phyloP scores from a whole-genome alignment of 2,797 vertebrate genomes.

The Lepilemur ruficaudatus region DNA sequence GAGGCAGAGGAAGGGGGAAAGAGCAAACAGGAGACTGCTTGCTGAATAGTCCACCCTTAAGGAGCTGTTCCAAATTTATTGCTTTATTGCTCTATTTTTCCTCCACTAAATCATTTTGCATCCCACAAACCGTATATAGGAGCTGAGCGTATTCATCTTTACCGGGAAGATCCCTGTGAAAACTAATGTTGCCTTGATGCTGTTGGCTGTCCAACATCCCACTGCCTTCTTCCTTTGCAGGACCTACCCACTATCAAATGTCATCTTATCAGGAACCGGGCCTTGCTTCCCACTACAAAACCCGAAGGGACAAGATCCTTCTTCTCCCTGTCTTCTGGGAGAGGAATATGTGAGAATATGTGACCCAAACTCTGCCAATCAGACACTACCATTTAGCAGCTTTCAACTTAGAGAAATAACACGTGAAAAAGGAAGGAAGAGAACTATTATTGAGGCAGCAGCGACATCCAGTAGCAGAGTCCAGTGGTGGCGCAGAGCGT shows the following conservation, averaged over 20 bases:
- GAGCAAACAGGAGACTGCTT: not conserved
- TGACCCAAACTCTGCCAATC: not conserved
- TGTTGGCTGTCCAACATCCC: not conserved
- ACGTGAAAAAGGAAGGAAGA: not conserved
- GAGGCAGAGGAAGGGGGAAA: not conserved
- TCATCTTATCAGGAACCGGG: not conserved
- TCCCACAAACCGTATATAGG: not conserved
- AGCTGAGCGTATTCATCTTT: not conserved
- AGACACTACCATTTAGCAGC: not conserved
- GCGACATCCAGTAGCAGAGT: not conserved
- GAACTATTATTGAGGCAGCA: not conserved
- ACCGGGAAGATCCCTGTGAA: not conserved
- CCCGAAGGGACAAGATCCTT: not conserved
- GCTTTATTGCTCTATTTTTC: not conserved
- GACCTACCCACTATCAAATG: rapidly evolving
- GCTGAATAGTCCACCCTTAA: not conserved
- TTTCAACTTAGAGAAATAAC: not conserved
- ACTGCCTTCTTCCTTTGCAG: not conserved
- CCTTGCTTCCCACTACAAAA: not conserved
- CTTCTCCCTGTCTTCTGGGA: not conserved
- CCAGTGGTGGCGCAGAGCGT: not conserved
- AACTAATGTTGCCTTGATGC: not conserved
- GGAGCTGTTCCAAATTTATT: not conserved
- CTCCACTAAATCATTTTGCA: not conserved
- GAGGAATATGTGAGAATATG: not conserved